Base-by-base conservation (phyloP, 2,888 invertebrate species). In the Antheraea assamensis region DNA sequence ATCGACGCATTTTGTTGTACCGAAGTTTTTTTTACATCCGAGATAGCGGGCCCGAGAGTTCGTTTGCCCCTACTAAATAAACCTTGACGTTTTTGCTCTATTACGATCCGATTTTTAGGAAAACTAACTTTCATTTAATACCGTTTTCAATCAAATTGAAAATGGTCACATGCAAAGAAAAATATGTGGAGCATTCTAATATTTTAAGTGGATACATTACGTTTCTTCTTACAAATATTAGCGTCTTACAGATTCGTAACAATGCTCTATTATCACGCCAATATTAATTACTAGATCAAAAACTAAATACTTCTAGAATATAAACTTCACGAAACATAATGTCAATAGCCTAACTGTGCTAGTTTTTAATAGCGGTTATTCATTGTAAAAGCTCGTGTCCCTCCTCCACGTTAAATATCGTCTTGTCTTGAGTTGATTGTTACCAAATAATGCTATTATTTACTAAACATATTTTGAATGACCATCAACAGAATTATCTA, bases 11-110 rank as follows among this genome's bases (percentile, higher is more conserved):
- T n/a, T 64, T 89, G 89, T 89, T 85, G 85, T 81, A 81, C 79
- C 77, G 78, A 75, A 79, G 80, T 88, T 89, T 87, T 88, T 89
- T 87, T 88, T 89, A 85, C 84, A 78, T 81, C 80, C 81, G 77
- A 85, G 78, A 79, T 92, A 92, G 89, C 92, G 89, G 92, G 87
- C 82, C 79, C 75, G 81, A 90, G 81, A 90, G 92, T 91, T 90
- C 91, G 79, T 89, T 92, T 87, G 88, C 92, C 90, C 81, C 85
- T 77, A 81, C 78, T 80, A 85, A 86, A 86, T 82, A 87, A 86
- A 85, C 85, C 83, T 82, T 85, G 78, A 79, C 82, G n/a, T 83
- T 84, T 86, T 87, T 83, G 81, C 80, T 80, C 71, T 78, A 74
- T 72, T 70, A 80, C 79, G 80, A 81, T 78, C 76, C 74, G 82